These are phyloP conservation scores for Cheilosia soror DNA, from an alignment of 2,888 invertebrate species.

Conservation along the genomic window DNA sequence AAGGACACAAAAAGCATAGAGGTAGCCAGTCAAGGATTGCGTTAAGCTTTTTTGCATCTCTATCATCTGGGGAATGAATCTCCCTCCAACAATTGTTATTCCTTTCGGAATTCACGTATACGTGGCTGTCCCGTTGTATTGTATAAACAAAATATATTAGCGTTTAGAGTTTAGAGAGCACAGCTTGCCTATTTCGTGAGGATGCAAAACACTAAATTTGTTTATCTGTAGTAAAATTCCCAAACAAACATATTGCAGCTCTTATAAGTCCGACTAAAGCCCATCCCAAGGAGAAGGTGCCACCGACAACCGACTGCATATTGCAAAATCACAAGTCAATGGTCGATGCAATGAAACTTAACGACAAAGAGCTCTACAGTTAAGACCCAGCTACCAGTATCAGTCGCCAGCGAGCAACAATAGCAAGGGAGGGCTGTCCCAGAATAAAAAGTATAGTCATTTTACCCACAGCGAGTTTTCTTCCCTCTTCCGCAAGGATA, in stretches of 20 bases:
- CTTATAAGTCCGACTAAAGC: conserved; percentile 23
- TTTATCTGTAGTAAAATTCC: conserved; percentile 68
- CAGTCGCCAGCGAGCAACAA: no score
- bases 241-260: conserved; percentile 58
- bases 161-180: conserved; percentile 24
- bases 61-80: conserved; percentile 29
- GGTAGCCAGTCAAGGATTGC: conserved; percentile 26
- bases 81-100: conserved; percentile 58
- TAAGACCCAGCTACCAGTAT: conserved; percentile 25
- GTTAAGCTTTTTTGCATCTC: conserved; percentile 59
- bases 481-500: conserved; percentile 41
- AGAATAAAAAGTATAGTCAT: conserved; percentile 23
- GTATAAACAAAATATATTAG: conserved; percentile 55
- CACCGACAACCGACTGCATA: conserved; percentile 45
- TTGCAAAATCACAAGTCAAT: conserved; percentile 71
- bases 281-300: conserved; percentile 41
- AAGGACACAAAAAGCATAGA: conserved; percentile 44
- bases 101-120: conserved; percentile 47
- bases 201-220: conserved; percentile 67
- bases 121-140: conserved; percentile 57
- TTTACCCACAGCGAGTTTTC: conserved; percentile 31
- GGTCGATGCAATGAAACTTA: conserved; percentile 73
- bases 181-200: conserved; percentile 51
- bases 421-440: not conserved
- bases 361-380: conserved; percentile 68